Base-by-base conservation (phyloP, 2,888 invertebrate genomes). In the Platycheirus rosarum region DNA sequence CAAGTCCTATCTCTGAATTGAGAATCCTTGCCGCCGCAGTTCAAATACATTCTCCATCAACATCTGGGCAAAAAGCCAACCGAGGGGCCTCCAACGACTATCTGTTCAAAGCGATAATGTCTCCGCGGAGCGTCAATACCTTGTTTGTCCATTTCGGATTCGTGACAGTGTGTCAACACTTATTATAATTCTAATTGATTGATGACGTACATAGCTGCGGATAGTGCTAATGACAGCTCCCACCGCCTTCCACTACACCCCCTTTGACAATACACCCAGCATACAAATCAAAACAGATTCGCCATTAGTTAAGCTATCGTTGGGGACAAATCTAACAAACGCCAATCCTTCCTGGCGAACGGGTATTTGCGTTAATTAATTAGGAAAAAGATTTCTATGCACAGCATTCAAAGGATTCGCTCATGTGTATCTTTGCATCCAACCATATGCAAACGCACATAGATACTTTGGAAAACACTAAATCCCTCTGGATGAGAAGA, bases 151-250 rank as follows among this genome's bases (percentile, higher is more conserved):
- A 26, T 29, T 69, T 29, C 23, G n/a, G 29, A 62, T 76, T 35
- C 53, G 29, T 55, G 51, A 76, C 62, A 48, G 46, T 69, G 62
- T 76, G 75, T 69, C 75, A 76, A 76, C 75, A 69, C 53, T 62
- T 69, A 76, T 76, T 46, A 69, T 69, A 69, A 76, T 69, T 53
- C 51, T 76, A 76, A 76, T 62, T 76, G 66, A 66, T 74, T 60
- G 68, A 76, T 69, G 75, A 60, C 20, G 20, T 37, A 23, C n/a
- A n/a, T 23, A 35, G 32, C 44, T 44, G 42, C 32, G 53, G 37
- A 16, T 29, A 35, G n/a, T 26, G 37, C 48, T 66, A 74, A 49
- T 68, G 68, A 51, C 26, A 48, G 32, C 68, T 18, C 26, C 35
- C 51, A 42, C 55, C 53, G 23, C 49, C 9, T 46, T 4, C 26